Conservation (phyloP, 2,113 vertebrate species). For the Siniperca chuatsi region DNA sequence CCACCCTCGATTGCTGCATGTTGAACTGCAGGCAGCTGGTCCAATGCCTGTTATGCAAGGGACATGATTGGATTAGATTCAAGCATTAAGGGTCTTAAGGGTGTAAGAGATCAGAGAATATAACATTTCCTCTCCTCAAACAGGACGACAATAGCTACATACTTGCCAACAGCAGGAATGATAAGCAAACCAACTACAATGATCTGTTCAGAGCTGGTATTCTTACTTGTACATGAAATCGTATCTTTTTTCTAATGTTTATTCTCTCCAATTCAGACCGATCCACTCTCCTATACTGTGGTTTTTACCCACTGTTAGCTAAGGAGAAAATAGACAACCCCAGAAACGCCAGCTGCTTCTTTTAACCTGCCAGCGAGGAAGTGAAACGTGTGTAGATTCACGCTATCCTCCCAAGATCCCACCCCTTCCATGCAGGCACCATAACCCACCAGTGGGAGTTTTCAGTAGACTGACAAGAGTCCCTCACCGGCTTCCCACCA, state of each 20-base stretch:
- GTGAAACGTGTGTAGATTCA: neutral
- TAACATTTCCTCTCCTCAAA: neutral
- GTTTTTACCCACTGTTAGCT: neutral
- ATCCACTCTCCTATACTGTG: too few relatives aligned
- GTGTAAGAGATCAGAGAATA: neutral
- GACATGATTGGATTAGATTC: neutral
- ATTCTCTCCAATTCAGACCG: neutral
- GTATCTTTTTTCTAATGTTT: neutral
- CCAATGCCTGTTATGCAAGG: too few relatives aligned
- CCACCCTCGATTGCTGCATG: neutral
- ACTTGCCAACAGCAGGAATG: neutral
- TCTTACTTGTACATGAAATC: too few relatives aligned
- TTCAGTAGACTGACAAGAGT: neutral
- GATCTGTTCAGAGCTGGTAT: neutral
- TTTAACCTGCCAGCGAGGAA: too few relatives aligned
- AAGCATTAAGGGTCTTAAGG: neutral
- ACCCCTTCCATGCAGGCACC: neutral
- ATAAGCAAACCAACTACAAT: neutral
- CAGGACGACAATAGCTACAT: neutral
- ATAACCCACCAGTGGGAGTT: neutral
- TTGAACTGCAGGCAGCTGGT: too few relatives aligned
- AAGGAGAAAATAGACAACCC: neutral
- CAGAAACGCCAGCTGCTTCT: too few relatives aligned
- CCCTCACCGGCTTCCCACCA: constrained; percentile 9
- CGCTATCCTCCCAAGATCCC: neutral